Evolutionary conservation across 2,888 invertebrate species (phyloP).

Genomic region (Ichneumoninae sp.): DNA sequence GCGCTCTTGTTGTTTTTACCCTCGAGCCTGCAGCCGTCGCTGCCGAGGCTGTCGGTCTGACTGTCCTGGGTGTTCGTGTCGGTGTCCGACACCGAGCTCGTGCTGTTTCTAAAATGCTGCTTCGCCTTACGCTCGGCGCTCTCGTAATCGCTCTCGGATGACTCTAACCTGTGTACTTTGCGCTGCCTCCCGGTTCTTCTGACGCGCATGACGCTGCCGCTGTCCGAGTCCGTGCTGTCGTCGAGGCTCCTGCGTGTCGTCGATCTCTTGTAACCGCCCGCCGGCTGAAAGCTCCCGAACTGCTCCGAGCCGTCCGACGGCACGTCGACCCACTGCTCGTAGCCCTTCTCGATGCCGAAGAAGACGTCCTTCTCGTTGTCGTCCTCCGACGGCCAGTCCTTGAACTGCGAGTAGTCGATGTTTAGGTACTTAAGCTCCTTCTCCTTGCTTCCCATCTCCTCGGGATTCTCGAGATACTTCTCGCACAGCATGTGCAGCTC

Average conservation of each 20-base stretch:
- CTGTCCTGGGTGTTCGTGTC: conserved; percentile 85
- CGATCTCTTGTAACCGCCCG: conserved; percentile 77
- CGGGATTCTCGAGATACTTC: conserved; percentile 86
- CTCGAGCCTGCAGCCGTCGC: conserved; percentile 82
- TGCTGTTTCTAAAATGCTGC: conserved; percentile 75
- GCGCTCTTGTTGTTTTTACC: conserved; percentile 77
- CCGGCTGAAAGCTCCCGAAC: conserved; percentile 79
- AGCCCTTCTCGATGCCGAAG: conserved; percentile 89
- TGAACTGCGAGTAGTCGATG: conserved; percentile 89
- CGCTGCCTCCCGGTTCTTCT: conserved; percentile 76
- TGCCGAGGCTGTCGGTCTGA: conserved; percentile 84
- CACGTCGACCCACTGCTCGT: conserved; percentile 83
- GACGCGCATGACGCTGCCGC: conserved; percentile 77
- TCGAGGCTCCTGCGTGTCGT: conserved; percentile 79
- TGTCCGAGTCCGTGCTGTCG: conserved; percentile 81
- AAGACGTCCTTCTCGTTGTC: conserved; percentile 86
- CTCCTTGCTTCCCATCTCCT: conserved; percentile 88
- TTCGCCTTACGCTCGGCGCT: conserved; percentile 78
- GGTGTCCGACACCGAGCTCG: conserved; percentile 82
- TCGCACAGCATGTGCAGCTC: conserved; percentile 87
- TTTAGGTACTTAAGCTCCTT: conserved; percentile 91
- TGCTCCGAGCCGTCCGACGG: conserved; percentile 80
- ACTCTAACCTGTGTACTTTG: conserved; percentile 80
- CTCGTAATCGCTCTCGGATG: conserved; percentile 83
- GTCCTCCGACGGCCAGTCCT: conserved; percentile 87